Conservation (phyloP, 2,888 invertebrate species). For the Oasisia sp. region DNA sequence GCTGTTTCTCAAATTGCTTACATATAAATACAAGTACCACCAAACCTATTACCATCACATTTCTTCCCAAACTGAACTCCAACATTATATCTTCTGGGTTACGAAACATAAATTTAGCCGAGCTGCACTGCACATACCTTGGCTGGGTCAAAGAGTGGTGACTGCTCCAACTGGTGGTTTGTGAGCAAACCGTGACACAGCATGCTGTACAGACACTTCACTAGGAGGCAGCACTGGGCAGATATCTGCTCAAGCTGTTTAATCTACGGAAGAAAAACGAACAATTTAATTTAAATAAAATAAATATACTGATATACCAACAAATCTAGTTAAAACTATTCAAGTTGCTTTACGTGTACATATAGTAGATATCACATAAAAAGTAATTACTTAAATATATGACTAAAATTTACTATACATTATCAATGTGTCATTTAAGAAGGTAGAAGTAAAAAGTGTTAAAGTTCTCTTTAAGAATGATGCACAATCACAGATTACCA, state of each 20-base stretch:
- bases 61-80: neutral
- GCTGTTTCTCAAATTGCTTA: neutral
- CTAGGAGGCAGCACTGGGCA: conserved; percentile 18
- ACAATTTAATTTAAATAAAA: neutral
- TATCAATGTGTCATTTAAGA: too few species aligned
- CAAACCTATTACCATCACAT: neutral
- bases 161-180: neutral
- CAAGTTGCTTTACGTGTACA: too few species aligned
- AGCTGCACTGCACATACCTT: neutral
- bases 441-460: too few species aligned
- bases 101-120: neutral
- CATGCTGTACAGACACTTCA: neutral
- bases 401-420: too few species aligned
- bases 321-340: too few species aligned
- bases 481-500: too few species aligned
- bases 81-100: neutral
- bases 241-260: conserved; percentile 13
- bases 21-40: neutral
- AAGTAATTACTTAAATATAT: too few species aligned
- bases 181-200: neutral
- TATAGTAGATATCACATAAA: too few species aligned
- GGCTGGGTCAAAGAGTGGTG: neutral
- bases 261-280: neutral
- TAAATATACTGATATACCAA: too few species aligned
- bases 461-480: too few species aligned